Percentiles rank a stretch among this genome's conserved stretches.
Evolutionary conservation across 2,888 invertebrate species (phyloP).

Genomic region (Clepsis dumicolana): DNA sequence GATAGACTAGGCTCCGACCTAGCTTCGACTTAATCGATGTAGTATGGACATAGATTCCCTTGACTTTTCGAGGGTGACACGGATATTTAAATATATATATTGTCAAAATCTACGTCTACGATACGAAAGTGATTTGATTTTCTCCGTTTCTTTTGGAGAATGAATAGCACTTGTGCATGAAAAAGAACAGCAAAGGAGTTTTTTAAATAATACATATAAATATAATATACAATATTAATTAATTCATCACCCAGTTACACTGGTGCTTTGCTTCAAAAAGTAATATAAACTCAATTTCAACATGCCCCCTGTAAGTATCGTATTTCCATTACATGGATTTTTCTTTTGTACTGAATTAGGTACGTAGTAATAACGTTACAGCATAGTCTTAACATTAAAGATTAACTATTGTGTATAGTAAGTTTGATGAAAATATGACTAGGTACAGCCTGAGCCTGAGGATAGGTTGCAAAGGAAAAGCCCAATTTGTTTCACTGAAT

Average conservation of each 20-base stretch:
- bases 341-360: slow-evolving; percentile 20
- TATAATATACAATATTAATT: not conserved
- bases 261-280: not conserved
- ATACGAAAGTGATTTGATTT: not conserved
- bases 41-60: not conserved
- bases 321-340: slow-evolving; percentile 26
- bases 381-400: not conserved
- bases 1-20: not conserved
- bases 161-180: not conserved
- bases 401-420: not conserved
- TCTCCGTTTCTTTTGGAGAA: no score
- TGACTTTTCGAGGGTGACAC: not conserved
- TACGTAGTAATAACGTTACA: not conserved
- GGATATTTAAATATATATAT: not conserved
- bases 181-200: not conserved
- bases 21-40: not conserved
- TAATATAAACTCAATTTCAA: not conserved
- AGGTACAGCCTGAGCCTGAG: not conserved
- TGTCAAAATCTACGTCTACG: not conserved
- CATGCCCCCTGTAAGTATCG: slow-evolving; percentile 40
- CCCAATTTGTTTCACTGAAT: no score
- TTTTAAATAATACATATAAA: not conserved
- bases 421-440: not conserved
- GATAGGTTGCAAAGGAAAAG: not conserved
- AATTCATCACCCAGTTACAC: not conserved